These are phyloP conservation scores for Poeciliopsis retropinna DNA, from an alignment of 2,113 vertebrate genomes.

Conservation along the genomic window DNA sequence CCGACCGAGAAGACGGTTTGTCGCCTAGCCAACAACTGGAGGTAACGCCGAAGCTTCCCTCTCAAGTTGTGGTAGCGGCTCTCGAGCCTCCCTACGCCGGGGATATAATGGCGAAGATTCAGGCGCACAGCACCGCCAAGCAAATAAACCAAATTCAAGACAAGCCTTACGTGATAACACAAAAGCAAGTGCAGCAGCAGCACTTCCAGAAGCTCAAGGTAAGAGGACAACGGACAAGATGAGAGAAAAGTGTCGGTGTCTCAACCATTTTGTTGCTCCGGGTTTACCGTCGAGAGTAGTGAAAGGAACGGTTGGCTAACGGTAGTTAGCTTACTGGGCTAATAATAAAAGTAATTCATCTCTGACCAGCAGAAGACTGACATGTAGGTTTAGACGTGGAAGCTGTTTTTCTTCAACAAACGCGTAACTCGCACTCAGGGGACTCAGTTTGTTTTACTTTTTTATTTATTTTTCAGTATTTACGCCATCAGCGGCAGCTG, in stretches of 20 bases:
- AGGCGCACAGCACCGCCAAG: conserved; percentile 82
- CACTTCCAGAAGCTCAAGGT: conserved; percentile 89
- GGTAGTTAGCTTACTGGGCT: conserved; percentile 65
- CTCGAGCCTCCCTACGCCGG: conserved; percentile 68
- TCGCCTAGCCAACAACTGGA: conserved; percentile 75
- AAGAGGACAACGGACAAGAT: conserved; percentile 70
- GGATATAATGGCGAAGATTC: conserved; percentile 85
- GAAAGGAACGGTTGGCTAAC: conserved; percentile 63
- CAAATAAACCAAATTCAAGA: conserved; percentile 84
- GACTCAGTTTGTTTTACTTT: conserved; percentile 56
- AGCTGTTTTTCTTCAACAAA: conserved; percentile 24
- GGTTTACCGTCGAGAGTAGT: conserved; percentile 60
- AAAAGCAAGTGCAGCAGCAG: conserved; percentile 86
- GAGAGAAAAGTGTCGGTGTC: conserved; percentile 76
- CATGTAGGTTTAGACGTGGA: conserved; percentile 31
- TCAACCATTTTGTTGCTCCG: conserved; percentile 76
- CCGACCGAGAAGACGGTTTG: conserved; percentile 73
- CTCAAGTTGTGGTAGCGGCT: conserved; percentile 74
- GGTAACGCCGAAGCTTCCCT: conserved; percentile 66
- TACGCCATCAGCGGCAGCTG: conserved; percentile 47
- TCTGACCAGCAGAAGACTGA: conserved; percentile 29
- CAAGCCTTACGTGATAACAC: conserved; percentile 82
- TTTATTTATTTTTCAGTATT: conserved; percentile 29
- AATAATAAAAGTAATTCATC: conserved; percentile 71
- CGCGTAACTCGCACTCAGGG: conserved; percentile 28